Conservation (phyloP, 1,140 invertebrate species). For the Nebria ingens region DNA sequence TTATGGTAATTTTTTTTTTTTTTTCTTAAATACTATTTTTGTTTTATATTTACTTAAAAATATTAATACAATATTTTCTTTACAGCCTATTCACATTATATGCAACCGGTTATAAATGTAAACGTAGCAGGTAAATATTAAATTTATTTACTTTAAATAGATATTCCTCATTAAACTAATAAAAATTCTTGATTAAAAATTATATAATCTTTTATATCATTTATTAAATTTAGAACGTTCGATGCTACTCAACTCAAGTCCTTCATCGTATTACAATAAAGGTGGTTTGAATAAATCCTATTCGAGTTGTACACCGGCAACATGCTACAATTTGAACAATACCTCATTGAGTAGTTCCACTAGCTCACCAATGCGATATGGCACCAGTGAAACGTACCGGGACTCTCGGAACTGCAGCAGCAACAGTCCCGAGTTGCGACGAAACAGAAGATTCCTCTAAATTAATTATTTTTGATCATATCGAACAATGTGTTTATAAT, state of each 20-base stretch:
- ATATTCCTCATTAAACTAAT: too few relatives aligned
- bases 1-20: constrained; percentile 23
- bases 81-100: constrained; percentile 27
- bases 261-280: not conserved
- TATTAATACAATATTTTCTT: constrained; percentile 14
- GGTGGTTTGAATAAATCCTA: not conserved
- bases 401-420: not conserved
- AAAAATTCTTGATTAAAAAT: too few relatives aligned
- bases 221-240: not conserved
- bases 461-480: too few relatives aligned
- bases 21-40: constrained; percentile 1
- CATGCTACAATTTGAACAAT: too few relatives aligned
- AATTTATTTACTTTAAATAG: too few relatives aligned
- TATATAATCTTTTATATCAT: too few relatives aligned
- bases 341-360: too few relatives aligned
- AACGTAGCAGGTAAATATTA: constrained; percentile 20
- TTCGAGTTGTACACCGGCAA: too few relatives aligned
- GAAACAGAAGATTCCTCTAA: not conserved
- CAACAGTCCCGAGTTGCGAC: not conserved
- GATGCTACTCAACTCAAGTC: not conserved
- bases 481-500: too few relatives aligned
- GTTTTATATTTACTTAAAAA: not conserved
- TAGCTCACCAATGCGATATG: not conserved
- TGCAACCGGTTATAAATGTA: constrained; percentile 29
- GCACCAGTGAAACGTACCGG: not conserved